Evolutionary conservation across 2,113 vertebrate species (phyloP).

Genomic region (Ailurus styani): DNA sequence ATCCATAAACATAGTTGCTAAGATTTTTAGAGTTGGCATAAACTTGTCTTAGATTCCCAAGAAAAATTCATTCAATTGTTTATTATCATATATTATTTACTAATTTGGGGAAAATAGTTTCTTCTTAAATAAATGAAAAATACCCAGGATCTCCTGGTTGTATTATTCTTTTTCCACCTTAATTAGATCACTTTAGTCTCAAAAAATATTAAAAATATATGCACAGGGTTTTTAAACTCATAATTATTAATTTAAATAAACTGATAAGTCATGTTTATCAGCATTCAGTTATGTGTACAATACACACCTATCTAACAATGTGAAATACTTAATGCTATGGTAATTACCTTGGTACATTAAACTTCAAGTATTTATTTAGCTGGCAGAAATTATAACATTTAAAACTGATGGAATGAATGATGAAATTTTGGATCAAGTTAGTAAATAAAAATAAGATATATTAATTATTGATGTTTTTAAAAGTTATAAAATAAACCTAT

Average conservation of each 20-base stretch:
- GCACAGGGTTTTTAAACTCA: neutral
- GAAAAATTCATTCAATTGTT: neutral
- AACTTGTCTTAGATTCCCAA: neutral
- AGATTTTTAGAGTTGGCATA: neutral
- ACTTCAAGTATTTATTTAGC: neutral
- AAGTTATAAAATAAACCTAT: neutral
- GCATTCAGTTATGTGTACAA: neutral
- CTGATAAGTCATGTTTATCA: neutral
- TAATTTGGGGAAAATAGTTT: neutral
- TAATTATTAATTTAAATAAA: neutral
- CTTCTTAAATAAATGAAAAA: neutral
- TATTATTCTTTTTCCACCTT: neutral
- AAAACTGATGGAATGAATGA: neutral
- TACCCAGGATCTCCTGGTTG: neutral
- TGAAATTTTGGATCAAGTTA: neutral
- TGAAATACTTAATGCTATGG: neutral
- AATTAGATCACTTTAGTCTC: neutral
- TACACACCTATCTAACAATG: neutral
- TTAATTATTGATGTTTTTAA: neutral
- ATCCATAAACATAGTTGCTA: no score
- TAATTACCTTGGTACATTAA: neutral
- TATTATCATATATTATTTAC: neutral
- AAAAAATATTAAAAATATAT: neutral
- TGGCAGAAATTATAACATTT: neutral
- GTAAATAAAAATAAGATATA: neutral